A percentile compares a stretch with the other conserved stretches of the same genome.
These are phyloP conservation scores for Coelinius sp. DNA, from an alignment of 2,888 invertebrate genomes.

Conservation along the genomic window DNA sequence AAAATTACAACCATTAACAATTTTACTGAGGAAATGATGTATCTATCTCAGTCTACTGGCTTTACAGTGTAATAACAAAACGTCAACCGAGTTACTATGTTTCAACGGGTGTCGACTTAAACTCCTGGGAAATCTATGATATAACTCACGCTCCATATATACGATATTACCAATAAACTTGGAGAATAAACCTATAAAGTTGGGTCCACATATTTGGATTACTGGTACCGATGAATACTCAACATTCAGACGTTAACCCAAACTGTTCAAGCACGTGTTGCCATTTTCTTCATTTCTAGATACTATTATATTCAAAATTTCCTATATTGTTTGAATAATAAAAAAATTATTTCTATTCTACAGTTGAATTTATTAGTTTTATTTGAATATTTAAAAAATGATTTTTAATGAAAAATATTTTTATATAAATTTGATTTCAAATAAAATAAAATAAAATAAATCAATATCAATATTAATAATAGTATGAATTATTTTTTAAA, in stretches of 20 bases:
- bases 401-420: too few relatives aligned
- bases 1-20: neutral
- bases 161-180: slow-evolving; percentile 35
- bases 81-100: slow-evolving; percentile 8
- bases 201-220: slow-evolving; percentile 26
- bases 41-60: neutral
- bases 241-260: slow-evolving; percentile 12
- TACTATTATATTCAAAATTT: neutral
- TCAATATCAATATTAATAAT: too few relatives aligned
- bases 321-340: slow-evolving; percentile 1
- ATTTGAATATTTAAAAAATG: too few relatives aligned
- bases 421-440: too few relatives aligned
- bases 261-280: slow-evolving; percentile 37
- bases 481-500: too few relatives aligned
- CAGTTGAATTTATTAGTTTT: too few relatives aligned
- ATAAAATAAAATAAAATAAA: too few relatives aligned
- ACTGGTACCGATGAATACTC: slow-evolving; percentile 12
- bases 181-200: slow-evolving; percentile 33
- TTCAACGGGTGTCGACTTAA: slow-evolving; percentile 25
- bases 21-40: neutral
- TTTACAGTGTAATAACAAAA: slow-evolving; percentile 14
- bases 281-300: neutral
- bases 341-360: neutral
- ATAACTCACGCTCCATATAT: slow-evolving; percentile 35
- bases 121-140: slow-evolving; percentile 36